Evolutionary conservation across 2,888 invertebrate species (phyloP).

Genomic region (Stenichneumon culpator): DNA sequence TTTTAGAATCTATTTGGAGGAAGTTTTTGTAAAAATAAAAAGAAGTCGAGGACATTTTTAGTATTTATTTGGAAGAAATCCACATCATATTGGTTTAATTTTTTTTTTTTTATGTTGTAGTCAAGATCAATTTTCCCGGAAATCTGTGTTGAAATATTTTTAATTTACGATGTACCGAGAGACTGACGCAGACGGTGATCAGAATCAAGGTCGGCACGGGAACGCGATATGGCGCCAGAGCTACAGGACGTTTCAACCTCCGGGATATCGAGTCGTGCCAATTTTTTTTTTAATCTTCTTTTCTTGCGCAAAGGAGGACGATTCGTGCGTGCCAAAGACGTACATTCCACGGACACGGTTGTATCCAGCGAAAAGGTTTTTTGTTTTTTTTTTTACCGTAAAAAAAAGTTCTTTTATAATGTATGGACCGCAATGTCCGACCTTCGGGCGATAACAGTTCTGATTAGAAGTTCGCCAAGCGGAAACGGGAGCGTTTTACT

Average conservation of each 20-base stretch:
- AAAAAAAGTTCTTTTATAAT: background rate
- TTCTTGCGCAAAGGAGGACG: slow-evolving; percentile 26
- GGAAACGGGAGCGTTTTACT: slow-evolving; percentile 31
- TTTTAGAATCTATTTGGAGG: background rate
- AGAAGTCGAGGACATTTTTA: background rate
- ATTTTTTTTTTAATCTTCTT: slow-evolving; percentile 52
- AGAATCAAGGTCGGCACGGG: slow-evolving; percentile 57
- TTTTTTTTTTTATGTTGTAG: background rate
- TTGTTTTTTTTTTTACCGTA: background rate
- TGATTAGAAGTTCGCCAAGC: slow-evolving; percentile 55
- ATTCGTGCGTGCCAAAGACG: slow-evolving; percentile 55
- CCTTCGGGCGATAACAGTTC: slow-evolving; percentile 57
- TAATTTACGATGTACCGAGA: slow-evolving; percentile 4
- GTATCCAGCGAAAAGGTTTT: too few relatives aligned
- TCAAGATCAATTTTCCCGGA: slow-evolving; percentile 13
- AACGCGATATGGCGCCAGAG: slow-evolving; percentile 56
- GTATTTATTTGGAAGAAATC: background rate
- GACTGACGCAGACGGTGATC: slow-evolving; percentile 45
- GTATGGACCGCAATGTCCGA: slow-evolving; percentile 38
- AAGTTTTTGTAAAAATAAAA: background rate
- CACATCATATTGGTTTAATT: background rate
- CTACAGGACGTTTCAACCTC: slow-evolving; percentile 30
- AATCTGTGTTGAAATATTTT: background rate
- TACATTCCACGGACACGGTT: slow-evolving; percentile 3
- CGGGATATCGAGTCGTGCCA: slow-evolving; percentile 54